These are phyloP conservation scores for Neodontobutis hainanensis DNA, from an alignment of 2,113 vertebrate genomes.

Conservation along the genomic window DNA sequence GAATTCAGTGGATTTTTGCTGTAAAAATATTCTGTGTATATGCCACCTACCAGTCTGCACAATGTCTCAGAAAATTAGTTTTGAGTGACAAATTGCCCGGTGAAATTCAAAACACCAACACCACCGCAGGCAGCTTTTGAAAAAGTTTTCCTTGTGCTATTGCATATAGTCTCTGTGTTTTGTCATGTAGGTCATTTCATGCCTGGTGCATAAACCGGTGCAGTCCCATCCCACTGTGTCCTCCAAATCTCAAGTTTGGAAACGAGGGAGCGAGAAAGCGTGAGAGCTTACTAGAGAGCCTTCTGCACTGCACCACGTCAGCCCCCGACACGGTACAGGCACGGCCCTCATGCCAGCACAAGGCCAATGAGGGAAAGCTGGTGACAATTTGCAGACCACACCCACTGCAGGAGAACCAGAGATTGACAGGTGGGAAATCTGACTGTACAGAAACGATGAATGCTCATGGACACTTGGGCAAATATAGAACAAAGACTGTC, in stretches of 20 bases:
- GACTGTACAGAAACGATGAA: slow-evolving; percentile 27
- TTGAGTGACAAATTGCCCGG: background rate
- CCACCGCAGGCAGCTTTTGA: slow-evolving; percentile 7
- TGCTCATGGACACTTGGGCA: slow-evolving; percentile 5
- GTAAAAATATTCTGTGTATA: slow-evolving; percentile 7
- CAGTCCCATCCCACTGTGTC: slow-evolving; percentile 4
- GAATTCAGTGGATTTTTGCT: slow-evolving; percentile 12
- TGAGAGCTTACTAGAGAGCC: slow-evolving; percentile 27
- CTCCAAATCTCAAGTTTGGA: slow-evolving; percentile 50
- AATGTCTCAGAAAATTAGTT: slow-evolving; percentile 14
- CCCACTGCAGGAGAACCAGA: slow-evolving; percentile 68
- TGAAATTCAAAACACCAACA: slow-evolving; percentile 12
- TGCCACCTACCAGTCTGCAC: slow-evolving; percentile 5
- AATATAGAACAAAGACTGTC: slow-evolving; percentile 15
- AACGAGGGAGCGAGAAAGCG: background rate
- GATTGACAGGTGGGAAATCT: slow-evolving; percentile 65
- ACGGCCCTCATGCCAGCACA: slow-evolving; percentile 22
- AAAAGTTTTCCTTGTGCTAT: slow-evolving; percentile 8
- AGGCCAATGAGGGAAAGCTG: slow-evolving; percentile 42
- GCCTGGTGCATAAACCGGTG: slow-evolving; percentile 10
- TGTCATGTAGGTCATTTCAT: slow-evolving; percentile 9
- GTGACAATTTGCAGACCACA: slow-evolving; percentile 43
- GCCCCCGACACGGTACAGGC: slow-evolving; percentile 39
- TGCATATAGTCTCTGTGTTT: background rate
- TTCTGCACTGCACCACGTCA: slow-evolving; percentile 67